Conservation (phyloP, 2,797 vertebrate species). For the Microctenopoma lineatum region DNA sequence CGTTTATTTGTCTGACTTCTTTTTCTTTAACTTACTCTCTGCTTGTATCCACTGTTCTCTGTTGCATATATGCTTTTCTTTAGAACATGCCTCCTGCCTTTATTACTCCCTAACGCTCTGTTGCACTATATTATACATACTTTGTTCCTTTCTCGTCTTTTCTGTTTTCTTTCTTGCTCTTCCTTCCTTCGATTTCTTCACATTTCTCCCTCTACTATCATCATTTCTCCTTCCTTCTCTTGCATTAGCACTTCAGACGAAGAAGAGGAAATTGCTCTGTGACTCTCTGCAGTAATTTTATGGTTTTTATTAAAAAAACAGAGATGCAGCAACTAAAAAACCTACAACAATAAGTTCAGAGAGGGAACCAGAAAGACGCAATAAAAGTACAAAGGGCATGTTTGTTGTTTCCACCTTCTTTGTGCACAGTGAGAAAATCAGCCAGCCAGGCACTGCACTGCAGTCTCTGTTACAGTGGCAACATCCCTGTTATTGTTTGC, state of each 20-base stretch:
- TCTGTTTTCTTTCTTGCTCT: not conserved
- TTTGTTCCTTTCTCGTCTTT: slow-evolving; percentile 19
- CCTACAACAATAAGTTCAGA: slow-evolving; percentile 16
- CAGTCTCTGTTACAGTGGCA: not conserved
- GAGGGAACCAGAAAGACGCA: slow-evolving; percentile 2
- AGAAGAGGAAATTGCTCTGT: slow-evolving; percentile 27
- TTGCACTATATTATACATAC: not conserved
- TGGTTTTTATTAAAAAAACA: slow-evolving; percentile 59
- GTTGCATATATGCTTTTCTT: slow-evolving; percentile 11
- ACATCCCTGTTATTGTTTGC: slow-evolving; percentile 20
- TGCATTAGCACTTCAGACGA: slow-evolving; percentile 50
- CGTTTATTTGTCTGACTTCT: slow-evolving; percentile 21
- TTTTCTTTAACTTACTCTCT: not conserved
- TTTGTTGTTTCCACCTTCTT: slow-evolving; percentile 46
- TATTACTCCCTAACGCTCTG: slow-evolving; percentile 2
- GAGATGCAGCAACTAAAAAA: slow-evolving; percentile 10
- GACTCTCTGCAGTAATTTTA: slow-evolving; percentile 56
- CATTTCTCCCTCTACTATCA: slow-evolving; percentile 14
- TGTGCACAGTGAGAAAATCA: slow-evolving; percentile 13
- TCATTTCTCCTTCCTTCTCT: slow-evolving; percentile 21
- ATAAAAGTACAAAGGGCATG: slow-evolving; percentile 27
- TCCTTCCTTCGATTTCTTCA: slow-evolving; percentile 18
- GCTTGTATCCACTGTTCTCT: not conserved
- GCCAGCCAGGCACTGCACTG: not conserved
- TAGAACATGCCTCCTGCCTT: not conserved